Conservation (phyloP, 2,888 invertebrate species). For the Xestoiulus laeticollis region DNA sequence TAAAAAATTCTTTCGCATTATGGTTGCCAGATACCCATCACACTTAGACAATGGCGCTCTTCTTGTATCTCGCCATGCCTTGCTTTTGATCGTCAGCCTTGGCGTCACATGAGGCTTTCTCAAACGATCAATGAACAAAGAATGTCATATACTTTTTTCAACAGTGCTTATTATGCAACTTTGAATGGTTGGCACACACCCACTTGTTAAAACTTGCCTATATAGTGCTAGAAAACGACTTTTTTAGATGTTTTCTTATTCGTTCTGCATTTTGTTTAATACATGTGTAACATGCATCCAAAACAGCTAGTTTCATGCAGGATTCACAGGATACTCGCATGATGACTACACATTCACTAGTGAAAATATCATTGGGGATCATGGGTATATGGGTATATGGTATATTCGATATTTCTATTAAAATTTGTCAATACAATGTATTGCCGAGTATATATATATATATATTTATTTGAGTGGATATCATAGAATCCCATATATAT, state of each 20-base stretch:
- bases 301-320: no score
- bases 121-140: background rate
- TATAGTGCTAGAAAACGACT: background rate
- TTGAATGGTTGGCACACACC: background rate
- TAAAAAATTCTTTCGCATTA: background rate
- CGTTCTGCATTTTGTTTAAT: background rate
- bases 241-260: background rate
- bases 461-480: no score
- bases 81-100: background rate
- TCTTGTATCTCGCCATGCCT: background rate
- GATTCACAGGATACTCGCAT: no score
- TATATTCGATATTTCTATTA: no score
- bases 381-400: no score
- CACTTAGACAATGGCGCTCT: conserved; percentile 11
- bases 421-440: no score
- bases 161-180: background rate
- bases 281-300: no score
- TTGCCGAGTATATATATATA: no score
- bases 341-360: no score
- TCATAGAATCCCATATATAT: no score
- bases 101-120: background rate
- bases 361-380: no score
- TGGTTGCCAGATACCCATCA: background rate
- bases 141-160: background rate
- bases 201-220: background rate